phyloP scores from a whole-genome alignment of 2,888 invertebrate genomes.

The Limenitis arthemis region DNA sequence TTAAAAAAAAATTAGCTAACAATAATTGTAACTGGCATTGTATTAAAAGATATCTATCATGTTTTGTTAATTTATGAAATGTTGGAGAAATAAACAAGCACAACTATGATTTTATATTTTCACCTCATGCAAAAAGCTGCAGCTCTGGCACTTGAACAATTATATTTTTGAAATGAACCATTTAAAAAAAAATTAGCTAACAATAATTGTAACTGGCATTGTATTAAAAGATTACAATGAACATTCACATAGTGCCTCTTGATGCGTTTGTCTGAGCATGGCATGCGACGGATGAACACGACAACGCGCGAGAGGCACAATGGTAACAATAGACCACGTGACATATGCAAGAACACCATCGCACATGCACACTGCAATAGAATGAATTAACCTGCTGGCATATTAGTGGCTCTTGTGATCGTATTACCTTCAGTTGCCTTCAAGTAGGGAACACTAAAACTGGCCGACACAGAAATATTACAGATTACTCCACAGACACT shows the following conservation, averaged over 20 bases:
- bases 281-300: slow-evolving; percentile 8
- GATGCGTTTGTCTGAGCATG: slow-evolving; percentile 6
- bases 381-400: slow-evolving; percentile 2
- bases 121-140: slow-evolving; percentile 2
- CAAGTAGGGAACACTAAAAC: neutral
- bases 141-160: neutral
- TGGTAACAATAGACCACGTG: neutral
- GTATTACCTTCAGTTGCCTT: slow-evolving; percentile 13
- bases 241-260: neutral
- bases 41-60: neutral
- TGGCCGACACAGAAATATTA: neutral
- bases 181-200: too few relatives aligned
- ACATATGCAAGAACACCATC: neutral
- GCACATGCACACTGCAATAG: neutral
- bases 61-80: neutral
- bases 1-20: too few relatives aligned
- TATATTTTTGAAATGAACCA: neutral
- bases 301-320: slow-evolving; percentile 6
- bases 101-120: slow-evolving; percentile 1
- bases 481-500: neutral
- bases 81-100: neutral
- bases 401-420: slow-evolving; percentile 14
- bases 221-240: neutral
- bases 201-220: neutral
- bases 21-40: neutral